These are phyloP conservation scores for Colossoma macropomum DNA, from an alignment of 2,113 vertebrate species.

Conservation along the genomic window DNA sequence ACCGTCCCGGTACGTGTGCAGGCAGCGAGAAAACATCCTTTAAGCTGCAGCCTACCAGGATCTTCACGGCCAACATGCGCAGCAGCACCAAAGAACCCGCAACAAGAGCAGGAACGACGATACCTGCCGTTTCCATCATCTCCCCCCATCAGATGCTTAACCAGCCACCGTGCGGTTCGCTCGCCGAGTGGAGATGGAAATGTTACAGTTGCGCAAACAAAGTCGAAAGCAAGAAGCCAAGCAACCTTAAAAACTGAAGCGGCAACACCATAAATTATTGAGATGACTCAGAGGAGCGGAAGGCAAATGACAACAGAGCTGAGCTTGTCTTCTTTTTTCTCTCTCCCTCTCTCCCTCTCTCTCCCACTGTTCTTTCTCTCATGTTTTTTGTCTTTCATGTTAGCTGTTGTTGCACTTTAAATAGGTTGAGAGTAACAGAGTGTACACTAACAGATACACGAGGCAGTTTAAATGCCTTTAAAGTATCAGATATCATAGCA, in stretches of 20 bases:
- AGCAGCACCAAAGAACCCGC: slow-evolving; percentile 8
- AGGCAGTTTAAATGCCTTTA: not conserved
- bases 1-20: not conserved
- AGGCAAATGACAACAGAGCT: not conserved
- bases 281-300: slow-evolving; percentile 12
- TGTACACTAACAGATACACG: not conserved
- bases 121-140: not conserved
- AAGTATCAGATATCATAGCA: not conserved
- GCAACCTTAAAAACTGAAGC: slow-evolving; percentile 17
- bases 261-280: slow-evolving; percentile 22
- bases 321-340: not conserved
- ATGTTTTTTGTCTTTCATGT: slow-evolving; percentile 11
- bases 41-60: not conserved
- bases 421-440: not conserved
- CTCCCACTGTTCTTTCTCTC: not conserved
- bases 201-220: slow-evolving; percentile 34
- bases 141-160: not conserved
- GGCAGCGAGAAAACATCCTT: not conserved
- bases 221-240: slow-evolving; percentile 6
- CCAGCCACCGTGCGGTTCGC: not conserved
- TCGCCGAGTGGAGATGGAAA: slow-evolving; percentile 22
- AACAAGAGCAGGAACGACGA: slow-evolving; percentile 12
- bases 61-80: not conserved
- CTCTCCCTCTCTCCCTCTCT: not conserved
- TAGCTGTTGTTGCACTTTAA: slow-evolving; percentile 11